Percentiles rank a stretch among this genome's conserved stretches.
Conservation (phyloP, 2,113 vertebrate species). For the Anolis carolinensis region DNA sequence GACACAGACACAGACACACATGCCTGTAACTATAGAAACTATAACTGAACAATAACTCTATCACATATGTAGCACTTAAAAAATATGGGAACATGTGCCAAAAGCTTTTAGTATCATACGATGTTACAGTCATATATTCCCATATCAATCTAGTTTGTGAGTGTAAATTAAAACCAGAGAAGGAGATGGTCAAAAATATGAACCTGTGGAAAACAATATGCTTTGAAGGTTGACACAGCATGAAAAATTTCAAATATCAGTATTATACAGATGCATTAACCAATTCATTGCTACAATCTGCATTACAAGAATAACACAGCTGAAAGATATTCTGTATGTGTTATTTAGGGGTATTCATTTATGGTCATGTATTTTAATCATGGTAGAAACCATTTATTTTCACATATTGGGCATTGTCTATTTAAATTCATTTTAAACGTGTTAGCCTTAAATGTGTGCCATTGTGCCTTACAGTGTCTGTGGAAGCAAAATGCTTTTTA, state of each 20-base stretch:
- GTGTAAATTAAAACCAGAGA: neutral
- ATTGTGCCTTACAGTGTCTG: neutral
- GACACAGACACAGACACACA: no score
- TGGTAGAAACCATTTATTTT: neutral
- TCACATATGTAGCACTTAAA: no score
- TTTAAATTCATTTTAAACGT: neutral
- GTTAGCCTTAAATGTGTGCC: neutral
- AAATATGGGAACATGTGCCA: neutral
- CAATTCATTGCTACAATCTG: neutral
- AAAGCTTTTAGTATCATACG: neutral
- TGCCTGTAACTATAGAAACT: no score
- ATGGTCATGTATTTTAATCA: neutral
- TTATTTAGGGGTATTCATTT: no score
- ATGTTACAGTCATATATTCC: neutral
- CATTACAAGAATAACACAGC: no score
- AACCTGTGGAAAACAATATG: neutral
- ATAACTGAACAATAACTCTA: no score
- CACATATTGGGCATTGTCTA: neutral
- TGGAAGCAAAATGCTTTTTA: neutral
- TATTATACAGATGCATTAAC: no score
- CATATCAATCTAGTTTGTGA: neutral
- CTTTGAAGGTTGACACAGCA: neutral
- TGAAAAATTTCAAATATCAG: neutral
- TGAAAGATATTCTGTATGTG: no score
- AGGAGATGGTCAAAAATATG: rapidly evolving